Base-by-base conservation (phyloP, 1,140 invertebrate genomes). In the Bombus turneri region DNA sequence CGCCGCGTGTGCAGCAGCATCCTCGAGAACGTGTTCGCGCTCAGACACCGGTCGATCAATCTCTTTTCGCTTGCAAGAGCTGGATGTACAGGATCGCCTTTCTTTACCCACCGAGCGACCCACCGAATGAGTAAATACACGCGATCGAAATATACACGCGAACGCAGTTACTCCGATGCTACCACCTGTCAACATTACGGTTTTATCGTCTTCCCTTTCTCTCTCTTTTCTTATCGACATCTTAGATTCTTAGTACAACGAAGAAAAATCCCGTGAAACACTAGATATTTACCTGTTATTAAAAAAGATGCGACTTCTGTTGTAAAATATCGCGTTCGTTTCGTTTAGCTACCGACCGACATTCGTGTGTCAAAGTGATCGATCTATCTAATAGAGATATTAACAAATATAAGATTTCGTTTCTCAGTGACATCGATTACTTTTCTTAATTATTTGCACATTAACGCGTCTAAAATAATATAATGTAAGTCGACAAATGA, bases 11-110 rank as follows among this genome's bases (percentile, higher is more conserved):
- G 31, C 59, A 9, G 25, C 25, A 64, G 37, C 72, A 75, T 47
- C 57, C 41, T 47, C 41, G 10, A 76, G 22, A 41, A 41, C 12
- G 68, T 59, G 37, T 39, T 59, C 43, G 79, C 18, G 69, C 37
- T 39, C 28, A 22, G 31, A 53, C 34, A 76, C 25, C 47, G 8
- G 34, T 39, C 69, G 37, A 81, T 74, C 69, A 71, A 74, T 53
- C n/a, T 83, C 25, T 76, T 75, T 76, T 76, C 25, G 22, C 28
- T 37, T 13, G 37, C 64, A 28, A 47, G 6, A 59, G 18, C 39
- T 34, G 53, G 39, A 59, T 79, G 28, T 53, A 79, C 75, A 62
- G 66, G 75, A 79, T 84, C 64, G 81, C 25, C 13, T 83, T 34
- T 43, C 43, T 66, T 59, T 69, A 9, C 41, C 31, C 15, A 25